Percentiles rank a stretch among this genome's conserved stretches.
phyloP scores from a whole-genome alignment of 92 coral and sea anemone species.

The Epizoanthus scotinus region DNA sequence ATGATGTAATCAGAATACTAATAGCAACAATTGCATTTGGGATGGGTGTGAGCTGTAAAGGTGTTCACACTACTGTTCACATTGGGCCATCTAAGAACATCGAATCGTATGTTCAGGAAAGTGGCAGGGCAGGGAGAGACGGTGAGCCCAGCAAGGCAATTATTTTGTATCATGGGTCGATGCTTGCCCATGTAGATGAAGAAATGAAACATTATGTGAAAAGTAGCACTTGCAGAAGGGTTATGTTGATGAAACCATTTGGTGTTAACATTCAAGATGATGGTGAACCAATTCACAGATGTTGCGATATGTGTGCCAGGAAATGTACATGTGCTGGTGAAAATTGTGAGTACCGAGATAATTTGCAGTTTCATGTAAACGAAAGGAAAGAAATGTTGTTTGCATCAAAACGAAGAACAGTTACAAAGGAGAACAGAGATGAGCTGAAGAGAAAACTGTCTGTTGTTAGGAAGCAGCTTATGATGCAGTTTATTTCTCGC shows the following conservation, averaged over 20 bases:
- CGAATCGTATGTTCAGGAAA: not conserved
- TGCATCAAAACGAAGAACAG: not conserved
- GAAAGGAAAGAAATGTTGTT: not conserved
- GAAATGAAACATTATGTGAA: not conserved
- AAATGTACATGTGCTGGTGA: not conserved
- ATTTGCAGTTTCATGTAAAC: not conserved
- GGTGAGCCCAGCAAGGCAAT: not conserved
- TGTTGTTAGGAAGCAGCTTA: not conserved
- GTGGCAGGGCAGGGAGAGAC: not conserved
- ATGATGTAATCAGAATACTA: not conserved
- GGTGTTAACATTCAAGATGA: not conserved
- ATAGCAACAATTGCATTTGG: not conserved
- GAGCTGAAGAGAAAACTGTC: not conserved
- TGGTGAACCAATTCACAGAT: not conserved
- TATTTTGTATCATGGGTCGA: not conserved
- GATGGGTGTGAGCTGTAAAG: too few relatives aligned
- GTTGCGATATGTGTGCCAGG: not conserved
- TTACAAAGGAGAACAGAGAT: conserved; percentile 8
- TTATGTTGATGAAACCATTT: not conserved
- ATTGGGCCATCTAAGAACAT: not conserved
- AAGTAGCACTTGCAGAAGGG: not conserved
- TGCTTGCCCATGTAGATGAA: not conserved
- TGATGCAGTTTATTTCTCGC: not conserved
- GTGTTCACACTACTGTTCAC: not conserved
- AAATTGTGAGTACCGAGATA: not conserved